These are phyloP conservation scores for Drosophila gunungcola DNA, from an alignment of 1,140 invertebrate genomes.

Conservation along the genomic window DNA sequence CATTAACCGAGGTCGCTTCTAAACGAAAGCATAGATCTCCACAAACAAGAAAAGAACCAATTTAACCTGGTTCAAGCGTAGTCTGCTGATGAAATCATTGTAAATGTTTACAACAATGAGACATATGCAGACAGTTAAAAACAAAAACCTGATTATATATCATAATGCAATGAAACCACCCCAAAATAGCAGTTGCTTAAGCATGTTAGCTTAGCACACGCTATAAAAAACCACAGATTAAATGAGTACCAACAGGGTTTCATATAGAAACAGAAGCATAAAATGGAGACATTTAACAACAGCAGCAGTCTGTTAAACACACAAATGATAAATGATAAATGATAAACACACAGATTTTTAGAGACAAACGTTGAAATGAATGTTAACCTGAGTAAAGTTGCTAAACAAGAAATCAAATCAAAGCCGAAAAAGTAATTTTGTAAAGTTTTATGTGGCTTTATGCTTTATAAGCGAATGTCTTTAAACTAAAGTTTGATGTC, in stretches of 20 bases:
- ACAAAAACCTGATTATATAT: neutral
- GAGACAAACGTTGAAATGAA: constrained; percentile 1
- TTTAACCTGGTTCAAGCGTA: neutral
- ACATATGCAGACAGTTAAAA: neutral
- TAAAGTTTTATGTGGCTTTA: neutral
- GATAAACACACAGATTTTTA: neutral
- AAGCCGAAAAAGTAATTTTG: neutral
- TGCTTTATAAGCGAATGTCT: neutral
- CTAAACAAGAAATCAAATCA: neutral
- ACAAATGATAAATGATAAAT: neutral
- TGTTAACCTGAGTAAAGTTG: constrained; percentile 5
- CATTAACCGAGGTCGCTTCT: constrained; percentile 73
- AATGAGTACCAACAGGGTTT: constrained; percentile 17
- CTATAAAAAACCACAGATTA: constrained; percentile 1
- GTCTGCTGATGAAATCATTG: neutral
- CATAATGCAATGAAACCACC: neutral
- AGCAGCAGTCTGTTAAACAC: constrained; percentile 4
- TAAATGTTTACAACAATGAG: too few species aligned
- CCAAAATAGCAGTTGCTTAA: neutral
- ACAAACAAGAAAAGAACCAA: neutral
- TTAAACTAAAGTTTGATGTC: neutral
- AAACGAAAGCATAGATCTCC: neutral
- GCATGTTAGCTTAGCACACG: too few species aligned
- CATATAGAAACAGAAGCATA: neutral
- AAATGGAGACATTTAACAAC: constrained; percentile 1